Percentiles rank a stretch among this genome's conserved stretches.
Evolutionary conservation across 2,888 invertebrate species (phyloP).

Genomic region (Aspidiotus rigidus): DNA sequence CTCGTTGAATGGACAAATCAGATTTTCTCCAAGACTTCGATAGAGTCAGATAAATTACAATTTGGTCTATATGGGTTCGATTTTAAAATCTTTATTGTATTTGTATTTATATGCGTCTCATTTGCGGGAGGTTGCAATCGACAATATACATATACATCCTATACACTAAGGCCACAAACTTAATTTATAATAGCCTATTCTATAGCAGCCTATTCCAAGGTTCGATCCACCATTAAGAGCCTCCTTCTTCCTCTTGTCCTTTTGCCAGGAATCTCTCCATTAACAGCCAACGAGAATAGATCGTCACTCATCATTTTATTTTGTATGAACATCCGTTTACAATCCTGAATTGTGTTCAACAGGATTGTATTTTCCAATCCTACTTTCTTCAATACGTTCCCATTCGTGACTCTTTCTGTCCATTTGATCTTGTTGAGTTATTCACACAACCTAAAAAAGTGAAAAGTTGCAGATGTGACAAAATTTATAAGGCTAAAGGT

Average conservation of each 20-base stretch:
- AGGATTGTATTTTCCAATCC: background rate
- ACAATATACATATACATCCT: background rate
- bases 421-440: background rate
- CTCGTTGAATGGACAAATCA: too few relatives aligned
- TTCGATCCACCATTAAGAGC: background rate
- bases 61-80: too few relatives aligned
- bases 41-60: too few relatives aligned
- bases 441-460: too few relatives aligned
- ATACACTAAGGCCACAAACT: background rate
- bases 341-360: background rate
- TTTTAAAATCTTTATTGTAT: too few relatives aligned
- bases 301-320: background rate
- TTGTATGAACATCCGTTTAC: background rate
- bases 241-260: background rate
- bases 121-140: background rate
- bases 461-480: too few relatives aligned
- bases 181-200: background rate
- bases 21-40: too few relatives aligned
- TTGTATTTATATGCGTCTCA: background rate
- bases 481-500: too few relatives aligned
- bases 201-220: background rate
- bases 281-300: background rate
- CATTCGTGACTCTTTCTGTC: background rate
- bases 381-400: background rate
- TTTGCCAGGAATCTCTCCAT: background rate